Conservation (phyloP, 1,140 invertebrate species). For the Panagrolaimus sp. region DNA sequence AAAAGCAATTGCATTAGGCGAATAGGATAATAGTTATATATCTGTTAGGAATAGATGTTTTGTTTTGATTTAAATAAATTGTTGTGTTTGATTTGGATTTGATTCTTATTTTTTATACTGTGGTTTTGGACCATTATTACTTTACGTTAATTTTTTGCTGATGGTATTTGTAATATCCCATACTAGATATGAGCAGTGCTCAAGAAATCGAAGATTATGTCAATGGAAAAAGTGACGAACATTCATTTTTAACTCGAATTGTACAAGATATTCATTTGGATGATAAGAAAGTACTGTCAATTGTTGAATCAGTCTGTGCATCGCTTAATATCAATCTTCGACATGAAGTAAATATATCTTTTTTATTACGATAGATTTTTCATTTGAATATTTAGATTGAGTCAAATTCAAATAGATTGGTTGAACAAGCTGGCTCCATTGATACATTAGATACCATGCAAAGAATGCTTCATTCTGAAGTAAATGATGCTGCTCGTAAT, state of each 20-base stretch:
- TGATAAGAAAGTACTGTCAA: slow-evolving; percentile 27
- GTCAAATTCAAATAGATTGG: slow-evolving; percentile 51
- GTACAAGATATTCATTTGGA: slow-evolving; percentile 38
- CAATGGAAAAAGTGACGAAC: slow-evolving; percentile 50
- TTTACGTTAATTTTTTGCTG: no score
- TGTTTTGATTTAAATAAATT: no score
- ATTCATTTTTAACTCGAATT: slow-evolving; percentile 43
- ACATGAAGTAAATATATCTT: slow-evolving; percentile 31
- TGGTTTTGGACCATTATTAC: not conserved
- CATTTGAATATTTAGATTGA: slow-evolving; percentile 40
- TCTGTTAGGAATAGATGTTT: not conserved
- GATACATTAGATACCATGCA: slow-evolving; percentile 45
- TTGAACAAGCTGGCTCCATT: slow-evolving; percentile 54
- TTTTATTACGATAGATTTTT: not conserved
- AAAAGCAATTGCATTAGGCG: slow-evolving; percentile 2
- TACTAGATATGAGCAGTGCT: slow-evolving; percentile 10
- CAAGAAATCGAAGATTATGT: slow-evolving; percentile 44
- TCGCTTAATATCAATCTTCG: slow-evolving; percentile 39
- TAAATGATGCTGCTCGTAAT: slow-evolving; percentile 18
- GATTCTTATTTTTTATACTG: not conserved
- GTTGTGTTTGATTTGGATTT: not conserved
- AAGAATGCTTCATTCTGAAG: slow-evolving; percentile 26
- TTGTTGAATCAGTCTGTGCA: slow-evolving; percentile 37
- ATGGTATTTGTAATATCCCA: no score
- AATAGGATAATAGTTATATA: slow-evolving; percentile 10